These are phyloP conservation scores for Zygothrica quintamaculata DNA, from an alignment of 2,888 invertebrate species.

Conservation along the genomic window DNA sequence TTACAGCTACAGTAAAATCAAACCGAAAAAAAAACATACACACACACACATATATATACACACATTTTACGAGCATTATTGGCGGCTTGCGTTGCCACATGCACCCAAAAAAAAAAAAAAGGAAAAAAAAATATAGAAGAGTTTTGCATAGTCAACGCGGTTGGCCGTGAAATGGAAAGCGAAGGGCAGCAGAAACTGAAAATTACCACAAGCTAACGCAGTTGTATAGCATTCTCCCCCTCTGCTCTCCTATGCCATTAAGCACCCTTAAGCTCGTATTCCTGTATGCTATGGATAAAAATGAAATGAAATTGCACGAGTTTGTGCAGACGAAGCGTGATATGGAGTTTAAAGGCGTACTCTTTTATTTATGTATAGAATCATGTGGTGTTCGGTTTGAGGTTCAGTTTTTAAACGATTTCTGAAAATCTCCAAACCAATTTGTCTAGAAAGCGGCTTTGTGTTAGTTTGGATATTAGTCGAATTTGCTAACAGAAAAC, in stretches of 20 bases:
- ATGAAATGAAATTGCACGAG: slow-evolving; percentile 22
- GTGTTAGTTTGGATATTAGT: too few species aligned
- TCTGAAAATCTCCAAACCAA: neutral
- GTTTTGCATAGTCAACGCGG: slow-evolving; percentile 50
- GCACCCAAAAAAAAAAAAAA: slow-evolving; percentile 41
- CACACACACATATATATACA: too few species aligned
- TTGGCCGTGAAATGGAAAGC: slow-evolving; percentile 73
- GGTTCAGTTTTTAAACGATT: neutral
- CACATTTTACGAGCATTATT: slow-evolving; percentile 62
- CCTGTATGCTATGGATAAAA: slow-evolving; percentile 13
- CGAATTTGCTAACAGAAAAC: too few species aligned
- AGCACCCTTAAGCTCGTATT: neutral
- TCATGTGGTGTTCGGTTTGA: neutral
- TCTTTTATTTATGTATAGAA: slow-evolving; percentile 41
- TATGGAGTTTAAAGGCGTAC: slow-evolving; percentile 28
- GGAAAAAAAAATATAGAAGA: slow-evolving; percentile 8
- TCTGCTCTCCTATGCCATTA: neutral
- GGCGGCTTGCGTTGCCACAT: slow-evolving; percentile 35
- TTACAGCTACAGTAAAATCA: slow-evolving; percentile 48
- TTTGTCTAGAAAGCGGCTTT: too few species aligned
- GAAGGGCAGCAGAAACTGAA: slow-evolving; percentile 62
- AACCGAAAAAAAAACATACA: slow-evolving; percentile 63
- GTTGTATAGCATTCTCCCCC: slow-evolving; percentile 13
- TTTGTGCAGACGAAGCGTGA: slow-evolving; percentile 51
- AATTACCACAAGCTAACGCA: slow-evolving; percentile 51